Conservation (phyloP, 1,140 invertebrate species). For the Maconellicoccus hirsutus region DNA sequence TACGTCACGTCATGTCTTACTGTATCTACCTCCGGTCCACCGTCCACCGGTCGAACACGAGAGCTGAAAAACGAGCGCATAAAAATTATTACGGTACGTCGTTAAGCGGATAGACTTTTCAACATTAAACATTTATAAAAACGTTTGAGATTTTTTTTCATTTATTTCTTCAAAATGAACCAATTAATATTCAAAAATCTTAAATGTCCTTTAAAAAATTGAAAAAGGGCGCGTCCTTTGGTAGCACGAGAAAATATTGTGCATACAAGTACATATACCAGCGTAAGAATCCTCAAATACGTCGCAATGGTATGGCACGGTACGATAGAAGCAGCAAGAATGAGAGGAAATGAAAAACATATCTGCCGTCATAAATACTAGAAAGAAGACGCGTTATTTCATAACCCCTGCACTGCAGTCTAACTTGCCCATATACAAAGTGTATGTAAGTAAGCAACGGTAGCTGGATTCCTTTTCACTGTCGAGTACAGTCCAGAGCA, state of each 20-base stretch:
- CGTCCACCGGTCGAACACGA: no score
- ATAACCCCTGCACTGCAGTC: no score
- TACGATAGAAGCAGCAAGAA: neutral
- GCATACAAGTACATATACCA: neutral
- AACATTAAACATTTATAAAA: constrained; percentile 19
- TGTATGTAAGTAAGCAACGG: neutral
- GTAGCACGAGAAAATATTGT: neutral
- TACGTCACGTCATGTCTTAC: no score
- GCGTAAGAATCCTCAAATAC: neutral
- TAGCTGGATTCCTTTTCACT: constrained; percentile 11
- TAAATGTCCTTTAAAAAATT: neutral
- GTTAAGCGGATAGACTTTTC: constrained; percentile 17
- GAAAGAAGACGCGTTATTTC: constrained; percentile 1
- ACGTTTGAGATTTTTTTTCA: neutral
- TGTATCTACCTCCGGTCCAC: no score
- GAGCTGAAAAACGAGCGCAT: neutral
- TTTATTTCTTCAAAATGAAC: neutral
- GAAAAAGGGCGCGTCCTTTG: neutral
- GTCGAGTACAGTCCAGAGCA: neutral
- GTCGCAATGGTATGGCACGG: no score
- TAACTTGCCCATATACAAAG: neutral
- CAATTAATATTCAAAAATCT: constrained; percentile 14
- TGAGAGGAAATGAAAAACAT: neutral
- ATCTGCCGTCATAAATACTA: constrained; percentile 18
- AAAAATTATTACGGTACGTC: constrained; percentile 1